phyloP scores from a whole-genome alignment of 2,888 invertebrate species.

The Drosophila cognata region DNA sequence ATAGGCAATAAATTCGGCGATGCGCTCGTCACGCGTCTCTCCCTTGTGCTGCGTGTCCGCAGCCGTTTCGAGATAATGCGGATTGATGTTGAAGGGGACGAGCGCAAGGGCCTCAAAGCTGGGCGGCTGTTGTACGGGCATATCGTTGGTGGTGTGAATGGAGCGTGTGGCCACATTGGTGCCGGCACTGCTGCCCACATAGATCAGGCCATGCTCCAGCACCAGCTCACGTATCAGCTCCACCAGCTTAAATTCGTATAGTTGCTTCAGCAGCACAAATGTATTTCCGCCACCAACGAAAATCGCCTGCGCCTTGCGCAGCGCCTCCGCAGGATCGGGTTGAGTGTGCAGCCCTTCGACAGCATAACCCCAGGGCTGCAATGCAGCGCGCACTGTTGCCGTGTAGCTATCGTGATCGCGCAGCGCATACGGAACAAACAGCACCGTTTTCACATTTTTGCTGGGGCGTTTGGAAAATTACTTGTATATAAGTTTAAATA shows the following conservation, averaged over 20 bases:
- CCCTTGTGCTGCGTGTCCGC: slow-evolving; percentile 88
- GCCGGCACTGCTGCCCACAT: slow-evolving; percentile 93
- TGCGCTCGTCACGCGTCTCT: slow-evolving; percentile 91
- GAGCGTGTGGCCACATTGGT: slow-evolving; percentile 92
- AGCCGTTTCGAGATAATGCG: slow-evolving; percentile 91
- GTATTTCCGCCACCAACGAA: slow-evolving; percentile 94
- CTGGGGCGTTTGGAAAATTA: slow-evolving; percentile 84
- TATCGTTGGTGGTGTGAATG: slow-evolving; percentile 94
- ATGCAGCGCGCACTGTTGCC: slow-evolving; percentile 86
- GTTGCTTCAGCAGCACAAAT: slow-evolving; percentile 89
- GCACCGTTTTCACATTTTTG: slow-evolving; percentile 87
- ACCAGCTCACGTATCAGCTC: slow-evolving; percentile 88
- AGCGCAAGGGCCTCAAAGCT: slow-evolving; percentile 89
- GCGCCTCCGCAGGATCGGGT: slow-evolving; percentile 86
- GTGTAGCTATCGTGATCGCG: slow-evolving; percentile 89
- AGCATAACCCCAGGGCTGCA: slow-evolving; percentile 88
- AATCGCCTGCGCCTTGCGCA: slow-evolving; percentile 88
- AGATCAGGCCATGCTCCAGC: slow-evolving; percentile 88
- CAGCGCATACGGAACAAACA: slow-evolving; percentile 92
- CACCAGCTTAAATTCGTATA: slow-evolving; percentile 89
- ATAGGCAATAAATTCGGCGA: slow-evolving; percentile 89
- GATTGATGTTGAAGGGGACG: slow-evolving; percentile 94
- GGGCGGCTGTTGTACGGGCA: slow-evolving; percentile 93
- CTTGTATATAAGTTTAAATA: neutral
- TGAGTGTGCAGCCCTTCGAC: slow-evolving; percentile 89